Evolutionary conservation across 2,888 invertebrate species (phyloP), one percentile per base, ranked within the genome.

Genomic region (Eupithecia subumbrata): DNA sequence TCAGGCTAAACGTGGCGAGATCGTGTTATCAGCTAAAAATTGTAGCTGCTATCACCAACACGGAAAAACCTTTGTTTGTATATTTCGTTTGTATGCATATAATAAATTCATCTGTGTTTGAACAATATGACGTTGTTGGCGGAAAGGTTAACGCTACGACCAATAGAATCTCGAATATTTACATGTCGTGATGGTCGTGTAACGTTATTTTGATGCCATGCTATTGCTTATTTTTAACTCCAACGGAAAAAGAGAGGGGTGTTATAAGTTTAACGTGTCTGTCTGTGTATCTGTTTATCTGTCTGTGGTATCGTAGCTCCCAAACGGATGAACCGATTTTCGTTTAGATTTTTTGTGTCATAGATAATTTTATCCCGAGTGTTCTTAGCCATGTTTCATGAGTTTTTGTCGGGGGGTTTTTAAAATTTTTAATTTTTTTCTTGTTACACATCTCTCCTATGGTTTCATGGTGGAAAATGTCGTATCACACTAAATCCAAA

Each of bases 71-170:
- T 52, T 52, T 52, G 52, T 52, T 52, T 52, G 52, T 8, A 52
- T 52, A 52, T n/a, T n/a, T 11, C n/a, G 52, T 52, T 52, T 52
- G 52, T 52, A 52, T 52, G 52, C 52, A n/a, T n/a, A 52, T 11
- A 11, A 52, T 52, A 52, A 52, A 52, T 52, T 52, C 4, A n/a
- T 9, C n/a, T 52, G 52, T 52, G 8, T 52, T n/a, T n/a, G n/a
- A 52, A 52, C 52, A 52, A n/a, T 52, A 52, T 52, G 52, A 52
- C 52, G n/a, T 52, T 52, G 52, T 52, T 52, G 52, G 52, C 52
- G n/a, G n/a, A 52, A n/a, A 52, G 52, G 52, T 52, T 52, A 52
- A n/a, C 52, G 52, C 2, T 8, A 52, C n/a, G n/a, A 9, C 52
- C n/a, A n/a, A 48, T 52, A 52, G n/a, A 52, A 52, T n/a, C 52